Evolutionary conservation across 37 sponge, comb jelly and placozoan species (phyloP), one percentile per base, ranked within the genome.

Genomic region (Haliclona indistincta): DNA sequence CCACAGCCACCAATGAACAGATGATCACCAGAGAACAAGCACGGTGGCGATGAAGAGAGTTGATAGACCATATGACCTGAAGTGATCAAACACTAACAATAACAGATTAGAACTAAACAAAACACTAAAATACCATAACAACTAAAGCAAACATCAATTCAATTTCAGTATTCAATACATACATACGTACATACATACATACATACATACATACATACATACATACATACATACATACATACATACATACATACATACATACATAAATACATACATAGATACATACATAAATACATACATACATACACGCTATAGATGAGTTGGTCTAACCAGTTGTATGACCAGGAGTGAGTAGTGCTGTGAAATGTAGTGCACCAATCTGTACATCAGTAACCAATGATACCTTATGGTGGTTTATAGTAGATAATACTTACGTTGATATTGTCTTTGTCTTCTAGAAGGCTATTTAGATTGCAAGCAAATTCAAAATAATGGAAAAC

Each of bases 21-120:
- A 42, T 81, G 90, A 64, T 89, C 90, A 25, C 90, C 90, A 60
- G 71, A 81, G 62, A 89, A 89, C 60, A 84, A 22, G 62, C 85
- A 89, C 0, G 81, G 81, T 56, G 90, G 90, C 6, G 22, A 38
- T 19, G 70, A 45, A 43, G 53, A 70, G 17, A 86, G 47, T 45
- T 70, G 26, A 56, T 89, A 89, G 40, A 76, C 74, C 69, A 89
- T 64, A 39, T 89, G 90, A 75, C 90, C 89, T 89, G 64, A 36
- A 73, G 26, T 20, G 64, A 67, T 25, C 3, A 39, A 22, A 33
- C 65, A 34, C 65, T 4, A 33, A 68, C 30, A 34, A 36, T 28
- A 34, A 26, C 13, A 37, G 13, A 26, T 34, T 66, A 38, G 30
- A 26, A 26, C 8, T 33, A 35, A 36, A 19, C 8, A 8, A 17